These are phyloP conservation scores for Daboia siamensis DNA, from an alignment of 2,113 vertebrate species.

Conservation along the genomic window DNA sequence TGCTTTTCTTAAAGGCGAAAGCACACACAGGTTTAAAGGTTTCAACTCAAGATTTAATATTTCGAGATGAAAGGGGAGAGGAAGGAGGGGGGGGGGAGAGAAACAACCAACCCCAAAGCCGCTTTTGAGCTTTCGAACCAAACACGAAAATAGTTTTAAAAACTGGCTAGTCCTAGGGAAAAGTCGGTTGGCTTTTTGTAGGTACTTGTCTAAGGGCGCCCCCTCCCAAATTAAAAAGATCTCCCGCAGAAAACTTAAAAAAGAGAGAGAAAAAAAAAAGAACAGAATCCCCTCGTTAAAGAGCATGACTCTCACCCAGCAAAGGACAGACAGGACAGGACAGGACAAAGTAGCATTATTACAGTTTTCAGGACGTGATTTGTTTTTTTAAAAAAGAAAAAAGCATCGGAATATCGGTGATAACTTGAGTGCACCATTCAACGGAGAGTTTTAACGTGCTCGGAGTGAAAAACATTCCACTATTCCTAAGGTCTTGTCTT, in stretches of 20 bases:
- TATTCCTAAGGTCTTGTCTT: conserved; percentile 73
- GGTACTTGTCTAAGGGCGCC: conserved; percentile 42
- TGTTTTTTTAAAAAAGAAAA: background rate
- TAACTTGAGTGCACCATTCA: conserved; percentile 72
- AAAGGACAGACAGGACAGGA: conserved; percentile 33
- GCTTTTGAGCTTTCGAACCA: conserved; percentile 48
- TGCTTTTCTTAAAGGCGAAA: conserved; percentile 16
- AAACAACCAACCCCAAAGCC: conserved; percentile 48
- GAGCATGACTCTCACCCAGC: conserved; percentile 56
- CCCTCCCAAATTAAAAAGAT: background rate
- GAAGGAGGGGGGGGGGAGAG: no score
- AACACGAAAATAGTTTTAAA: conserved; percentile 48
- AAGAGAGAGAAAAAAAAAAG: background rate
- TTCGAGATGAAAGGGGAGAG: conserved; percentile 37
- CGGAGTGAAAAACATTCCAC: conserved; percentile 73
- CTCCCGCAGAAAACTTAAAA: background rate
- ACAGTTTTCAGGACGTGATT: conserved; percentile 72
- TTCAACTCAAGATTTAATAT: conserved; percentile 68
- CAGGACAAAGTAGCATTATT: conserved; percentile 62
- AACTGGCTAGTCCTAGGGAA: conserved; percentile 44
- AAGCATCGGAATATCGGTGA: conserved; percentile 70
- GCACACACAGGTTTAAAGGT: conserved; percentile 31
- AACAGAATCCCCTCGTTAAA: conserved; percentile 47
- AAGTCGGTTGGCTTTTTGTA: conserved; percentile 35
- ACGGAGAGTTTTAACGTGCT: conserved; percentile 73